A percentile compares a stretch with the other conserved stretches of the same genome.
These are phyloP conservation scores for Diadegma fenestrale DNA, from an alignment of 2,888 invertebrate genomes.

Conservation along the genomic window DNA sequence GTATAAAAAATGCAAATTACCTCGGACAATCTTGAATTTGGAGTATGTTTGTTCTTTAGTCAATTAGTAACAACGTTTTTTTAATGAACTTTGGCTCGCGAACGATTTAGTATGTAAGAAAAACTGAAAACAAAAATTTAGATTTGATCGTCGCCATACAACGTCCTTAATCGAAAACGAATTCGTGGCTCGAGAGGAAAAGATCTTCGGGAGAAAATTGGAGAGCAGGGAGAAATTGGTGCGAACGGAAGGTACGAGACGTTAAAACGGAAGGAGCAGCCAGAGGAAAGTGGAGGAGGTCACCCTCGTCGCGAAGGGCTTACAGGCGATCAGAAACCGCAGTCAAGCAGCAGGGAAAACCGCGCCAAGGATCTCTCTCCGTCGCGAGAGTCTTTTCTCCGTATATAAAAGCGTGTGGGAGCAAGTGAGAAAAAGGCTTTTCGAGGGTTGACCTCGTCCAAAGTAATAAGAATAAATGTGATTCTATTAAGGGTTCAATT, in stretches of 20 bases:
- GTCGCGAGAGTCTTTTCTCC: conserved; percentile 30
- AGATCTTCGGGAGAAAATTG: conserved; percentile 47
- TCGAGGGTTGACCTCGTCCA: conserved; percentile 82
- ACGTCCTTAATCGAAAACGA: not conserved
- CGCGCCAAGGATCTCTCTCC: conserved; percentile 48
- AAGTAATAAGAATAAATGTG: conserved; percentile 85
- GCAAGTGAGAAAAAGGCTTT: conserved; percentile 61
- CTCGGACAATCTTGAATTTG: no score
- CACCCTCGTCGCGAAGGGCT: conserved; percentile 64
- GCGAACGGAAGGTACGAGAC: conserved; percentile 33
- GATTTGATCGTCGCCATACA: no score
- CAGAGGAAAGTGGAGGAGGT: conserved; percentile 2
- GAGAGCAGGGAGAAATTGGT: conserved; percentile 41
- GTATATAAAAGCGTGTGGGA: conserved; percentile 55
- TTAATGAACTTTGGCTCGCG: no score
- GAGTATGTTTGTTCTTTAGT: no score
- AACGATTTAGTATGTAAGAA: no score
- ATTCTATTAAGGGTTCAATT: conserved; percentile 85
- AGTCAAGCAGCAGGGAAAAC: conserved; percentile 53
- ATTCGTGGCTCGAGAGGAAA: not conserved
- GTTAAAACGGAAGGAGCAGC: conserved; percentile 23
- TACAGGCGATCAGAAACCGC: conserved; percentile 61
- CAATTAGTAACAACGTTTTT: no score
- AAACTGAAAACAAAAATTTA: no score
- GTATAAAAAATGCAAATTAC: no score